Conservation (phyloP, 2,888 invertebrate species). For the Sinelater perroti region DNA sequence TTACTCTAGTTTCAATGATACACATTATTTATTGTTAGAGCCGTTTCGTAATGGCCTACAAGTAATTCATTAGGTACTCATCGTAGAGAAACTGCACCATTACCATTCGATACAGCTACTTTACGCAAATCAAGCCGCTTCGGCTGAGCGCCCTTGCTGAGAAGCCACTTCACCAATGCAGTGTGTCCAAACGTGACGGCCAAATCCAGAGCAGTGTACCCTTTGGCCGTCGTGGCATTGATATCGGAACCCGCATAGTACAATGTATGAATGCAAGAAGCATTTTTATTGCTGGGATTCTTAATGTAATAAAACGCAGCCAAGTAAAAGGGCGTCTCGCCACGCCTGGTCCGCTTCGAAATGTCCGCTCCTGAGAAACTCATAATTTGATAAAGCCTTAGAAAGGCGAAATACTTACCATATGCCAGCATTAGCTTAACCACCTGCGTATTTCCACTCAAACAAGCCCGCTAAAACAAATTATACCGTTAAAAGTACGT, state of each 20-base stretch:
- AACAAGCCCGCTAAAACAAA: slow-evolving; percentile 48
- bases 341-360: slow-evolving; percentile 44
- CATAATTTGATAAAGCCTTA: background rate
- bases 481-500: background rate
- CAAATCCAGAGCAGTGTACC: slow-evolving; percentile 52
- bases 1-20: too few species aligned
- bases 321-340: slow-evolving; percentile 53
- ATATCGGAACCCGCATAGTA: slow-evolving; percentile 54
- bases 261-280: slow-evolving; percentile 51
- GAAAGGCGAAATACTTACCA: slow-evolving; percentile 5
- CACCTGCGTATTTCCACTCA: slow-evolving; percentile 50
- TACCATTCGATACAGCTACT: slow-evolving; percentile 17
- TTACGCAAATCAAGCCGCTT: slow-evolving; percentile 49
- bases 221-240: slow-evolving; percentile 49
- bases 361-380: slow-evolving; percentile 48
- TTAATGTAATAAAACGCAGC: slow-evolving; percentile 50
- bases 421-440: slow-evolving; percentile 48
- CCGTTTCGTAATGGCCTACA: slow-evolving; percentile 30
- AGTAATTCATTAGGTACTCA: background rate
- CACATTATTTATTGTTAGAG: too few species aligned
- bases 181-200: slow-evolving; percentile 54
- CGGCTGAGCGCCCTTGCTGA: slow-evolving; percentile 49
- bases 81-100: background rate
- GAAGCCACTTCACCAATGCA: slow-evolving; percentile 50
- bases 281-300: slow-evolving; percentile 47